Percentiles rank a stretch among this genome's conserved stretches.
These are phyloP conservation scores for Eilema depressum DNA, from an alignment of 2,888 invertebrate species.

Conservation along the genomic window DNA sequence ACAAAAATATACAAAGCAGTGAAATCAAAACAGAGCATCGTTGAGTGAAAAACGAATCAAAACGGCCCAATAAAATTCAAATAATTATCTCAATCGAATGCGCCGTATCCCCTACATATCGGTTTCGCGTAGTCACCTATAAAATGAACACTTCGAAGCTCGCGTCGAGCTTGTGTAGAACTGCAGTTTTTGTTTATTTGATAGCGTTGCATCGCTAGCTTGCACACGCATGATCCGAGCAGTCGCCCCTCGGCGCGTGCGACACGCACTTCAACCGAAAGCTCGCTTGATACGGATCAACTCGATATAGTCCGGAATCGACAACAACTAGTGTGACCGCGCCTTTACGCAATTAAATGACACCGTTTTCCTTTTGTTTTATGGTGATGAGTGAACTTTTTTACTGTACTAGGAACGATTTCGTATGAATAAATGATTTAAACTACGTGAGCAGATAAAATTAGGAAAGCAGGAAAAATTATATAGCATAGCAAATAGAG, in stretches of 20 bases:
- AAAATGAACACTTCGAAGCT: constrained; percentile 67
- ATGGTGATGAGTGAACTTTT: constrained; percentile 28
- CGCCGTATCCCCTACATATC: constrained; percentile 56
- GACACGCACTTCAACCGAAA: constrained; percentile 73
- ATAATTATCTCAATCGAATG: constrained; percentile 46
- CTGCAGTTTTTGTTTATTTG: constrained; percentile 84
- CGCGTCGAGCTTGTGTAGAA: constrained; percentile 69
- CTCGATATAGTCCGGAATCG: constrained; percentile 41
- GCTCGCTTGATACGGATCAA: constrained; percentile 57
- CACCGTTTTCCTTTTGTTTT: constrained; percentile 29
- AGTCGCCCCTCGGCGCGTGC: constrained; percentile 79
- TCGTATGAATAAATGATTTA: constrained; percentile 5
- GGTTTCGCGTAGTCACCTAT: constrained; percentile 63
- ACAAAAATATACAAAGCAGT: not conserved
- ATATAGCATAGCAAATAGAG: constrained; percentile 6
- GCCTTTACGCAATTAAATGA: constrained; percentile 50
- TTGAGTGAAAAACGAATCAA: constrained; percentile 1
- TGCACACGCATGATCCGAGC: constrained; percentile 75
- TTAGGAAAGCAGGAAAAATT: too few species aligned
- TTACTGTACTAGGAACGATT: constrained; percentile 3
- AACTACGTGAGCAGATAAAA: constrained; percentile 21
- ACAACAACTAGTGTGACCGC: constrained; percentile 58
- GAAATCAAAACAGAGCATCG: not conserved
- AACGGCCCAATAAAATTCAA: constrained; percentile 14
- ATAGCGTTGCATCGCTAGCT: constrained; percentile 81